Evolutionary conservation across 1,140 invertebrate genomes (phyloP), one percentile per base, ranked within the genome.

Genomic region (Drosophila watanabei): DNA sequence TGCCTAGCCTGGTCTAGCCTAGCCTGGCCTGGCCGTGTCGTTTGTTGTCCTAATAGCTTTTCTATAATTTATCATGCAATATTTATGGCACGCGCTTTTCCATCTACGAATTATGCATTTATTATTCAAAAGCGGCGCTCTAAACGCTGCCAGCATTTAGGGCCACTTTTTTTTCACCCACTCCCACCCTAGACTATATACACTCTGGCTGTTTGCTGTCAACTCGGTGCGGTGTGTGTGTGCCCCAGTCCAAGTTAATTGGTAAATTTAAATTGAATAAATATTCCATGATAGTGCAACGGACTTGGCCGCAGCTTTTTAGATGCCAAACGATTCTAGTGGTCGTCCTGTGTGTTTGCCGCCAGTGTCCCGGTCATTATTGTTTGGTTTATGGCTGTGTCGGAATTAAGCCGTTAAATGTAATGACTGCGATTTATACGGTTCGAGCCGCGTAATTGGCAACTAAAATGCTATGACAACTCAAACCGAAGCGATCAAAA

Each of bases 1-100:
- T 45, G 52, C 13, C 28, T 52, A 41, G 61, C 20, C 37, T 13
- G 18, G 32, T 20, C 63, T 56, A 20, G 18, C n/a, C 43, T 16
- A 7, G 20, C 46, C 46, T 13, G 39, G 39, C 72, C 43, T 51
- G 58, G 43, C 52, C 52, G 20, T 71, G 69, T 85, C 82, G 85
- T 89, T 90, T 85, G 86, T 85, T 89, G 79, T 72, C 86, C 85
- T 89, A 89, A 89, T 89, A 89, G 85, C 85, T 89, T 89, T 90
- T 90, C 85, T 89, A 89, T 89, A 89, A 89, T 89, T 89, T 89
- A 90, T 89, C 78, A 82, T 89, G 66, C 85, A 89, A 89, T 89
- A 89, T 89, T 89, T 89, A 89, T 89, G 86, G 86, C 75, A 89
- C 81, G 86, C 86, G 86, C 85, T 90, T 89, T 89, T 85, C 81